Evolutionary conservation across 2,888 invertebrate species (phyloP).

Genomic region (Eledone cirrhosa): DNA sequence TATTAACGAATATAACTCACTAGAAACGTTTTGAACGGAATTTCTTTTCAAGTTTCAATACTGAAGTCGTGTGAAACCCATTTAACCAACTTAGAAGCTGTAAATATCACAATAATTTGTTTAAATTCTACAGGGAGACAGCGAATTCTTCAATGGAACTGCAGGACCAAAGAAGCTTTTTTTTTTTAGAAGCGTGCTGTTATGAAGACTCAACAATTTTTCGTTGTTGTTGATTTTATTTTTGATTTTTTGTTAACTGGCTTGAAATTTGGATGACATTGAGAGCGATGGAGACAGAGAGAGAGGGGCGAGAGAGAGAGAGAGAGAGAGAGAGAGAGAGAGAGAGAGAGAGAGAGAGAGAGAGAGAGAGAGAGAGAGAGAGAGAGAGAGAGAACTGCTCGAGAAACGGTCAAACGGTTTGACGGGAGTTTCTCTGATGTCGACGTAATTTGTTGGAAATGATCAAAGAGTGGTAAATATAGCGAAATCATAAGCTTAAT

Average conservation of each 20-base stretch:
- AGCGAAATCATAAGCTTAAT: background rate
- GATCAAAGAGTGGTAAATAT: background rate
- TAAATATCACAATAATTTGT: too few species aligned
- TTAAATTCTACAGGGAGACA: too few species aligned
- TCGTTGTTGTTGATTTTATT: too few species aligned
- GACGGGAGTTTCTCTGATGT: background rate
- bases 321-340: background rate
- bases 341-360: background rate
- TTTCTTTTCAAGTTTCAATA: background rate
- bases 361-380: background rate
- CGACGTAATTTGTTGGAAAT: too few species aligned
- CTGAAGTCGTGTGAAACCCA: too few species aligned
- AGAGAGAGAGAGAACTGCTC: background rate
- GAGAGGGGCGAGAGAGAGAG: background rate
- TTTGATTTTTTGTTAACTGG: too few species aligned
- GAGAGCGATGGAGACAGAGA: background rate
- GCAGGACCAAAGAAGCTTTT: too few species aligned
- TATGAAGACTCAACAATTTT: too few species aligned
- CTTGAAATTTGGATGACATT: too few species aligned
- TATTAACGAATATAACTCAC: background rate
- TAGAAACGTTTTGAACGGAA: background rate
- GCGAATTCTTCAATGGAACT: too few species aligned
- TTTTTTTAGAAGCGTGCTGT: too few species aligned
- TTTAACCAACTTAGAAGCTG: too few species aligned
- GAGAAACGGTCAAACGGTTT: background rate